phyloP scores from a whole-genome alignment of 2,113 vertebrate species.

The Corythornis madagascariensis region DNA sequence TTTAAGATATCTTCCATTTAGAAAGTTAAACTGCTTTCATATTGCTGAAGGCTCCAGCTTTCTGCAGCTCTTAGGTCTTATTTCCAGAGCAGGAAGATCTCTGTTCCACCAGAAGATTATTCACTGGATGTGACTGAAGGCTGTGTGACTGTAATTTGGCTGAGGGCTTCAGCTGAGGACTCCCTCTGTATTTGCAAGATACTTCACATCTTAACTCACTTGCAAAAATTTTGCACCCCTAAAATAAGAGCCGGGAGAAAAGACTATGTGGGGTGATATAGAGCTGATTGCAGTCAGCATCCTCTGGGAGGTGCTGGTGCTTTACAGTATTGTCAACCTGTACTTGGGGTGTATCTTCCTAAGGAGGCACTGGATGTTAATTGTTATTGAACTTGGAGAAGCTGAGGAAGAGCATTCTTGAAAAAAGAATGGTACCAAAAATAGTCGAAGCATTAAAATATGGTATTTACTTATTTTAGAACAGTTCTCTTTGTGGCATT shows the following conservation, averaged over 20 bases:
- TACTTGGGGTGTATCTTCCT: rapidly evolving
- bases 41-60: neutral
- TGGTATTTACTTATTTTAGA: neutral
- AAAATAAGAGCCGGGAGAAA: neutral
- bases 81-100: neutral
- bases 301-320: constrained; percentile 52
- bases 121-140: neutral
- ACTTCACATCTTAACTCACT: neutral
- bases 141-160: rapidly evolving
- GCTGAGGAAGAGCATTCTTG: neutral
- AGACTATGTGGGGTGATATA: neutral
- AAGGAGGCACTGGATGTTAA: neutral
- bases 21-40: neutral
- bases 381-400: neutral
- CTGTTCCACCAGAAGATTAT: neutral
- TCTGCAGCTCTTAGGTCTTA: neutral
- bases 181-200: neutral
- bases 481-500: neutral
- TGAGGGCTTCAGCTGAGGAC: neutral
- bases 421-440: neutral
- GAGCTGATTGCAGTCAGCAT: neutral
- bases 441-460: neutral
- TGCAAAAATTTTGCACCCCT: neutral
- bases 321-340: neutral
- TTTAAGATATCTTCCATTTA: neutral